phyloP scores from a whole-genome alignment of 2,888 invertebrate genomes.

The Machimus atricapillus region DNA sequence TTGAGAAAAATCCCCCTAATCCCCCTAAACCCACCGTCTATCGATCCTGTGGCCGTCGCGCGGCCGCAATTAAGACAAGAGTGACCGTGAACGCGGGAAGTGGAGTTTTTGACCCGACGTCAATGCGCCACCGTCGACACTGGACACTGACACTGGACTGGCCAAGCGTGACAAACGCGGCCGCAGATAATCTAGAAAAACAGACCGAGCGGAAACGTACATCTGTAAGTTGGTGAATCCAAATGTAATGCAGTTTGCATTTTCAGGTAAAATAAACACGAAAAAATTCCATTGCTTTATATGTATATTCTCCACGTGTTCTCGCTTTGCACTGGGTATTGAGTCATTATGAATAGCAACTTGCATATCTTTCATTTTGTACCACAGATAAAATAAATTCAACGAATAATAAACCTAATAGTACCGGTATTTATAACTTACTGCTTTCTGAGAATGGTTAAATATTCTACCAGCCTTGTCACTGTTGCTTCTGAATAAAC shows the following conservation, averaged over 20 bases:
- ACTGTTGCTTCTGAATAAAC: too few relatives aligned
- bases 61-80: background rate
- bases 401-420: too few relatives aligned
- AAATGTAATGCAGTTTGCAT: background rate
- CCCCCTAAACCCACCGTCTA: background rate
- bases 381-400: too few relatives aligned
- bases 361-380: too few relatives aligned
- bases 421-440: too few relatives aligned
- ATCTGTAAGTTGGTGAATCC: background rate
- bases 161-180: background rate
- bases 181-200: background rate
- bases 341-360: too few relatives aligned
- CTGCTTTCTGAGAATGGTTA: too few relatives aligned
- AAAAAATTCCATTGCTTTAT: background rate
- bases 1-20: background rate
- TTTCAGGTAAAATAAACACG: background rate
- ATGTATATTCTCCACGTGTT: background rate
- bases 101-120: background rate
- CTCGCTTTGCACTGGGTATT: too few relatives aligned
- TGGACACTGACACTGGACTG: background rate
- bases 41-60: background rate
- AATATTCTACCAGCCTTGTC: too few relatives aligned
- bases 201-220: background rate
- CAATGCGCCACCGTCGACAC: background rate
- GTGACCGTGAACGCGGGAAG: background rate